A percentile compares a stretch with the other conserved stretches of the same genome.
Evolutionary conservation across 2,888 invertebrate species (phyloP).

Genomic region (Trissolcus brochymenae): DNA sequence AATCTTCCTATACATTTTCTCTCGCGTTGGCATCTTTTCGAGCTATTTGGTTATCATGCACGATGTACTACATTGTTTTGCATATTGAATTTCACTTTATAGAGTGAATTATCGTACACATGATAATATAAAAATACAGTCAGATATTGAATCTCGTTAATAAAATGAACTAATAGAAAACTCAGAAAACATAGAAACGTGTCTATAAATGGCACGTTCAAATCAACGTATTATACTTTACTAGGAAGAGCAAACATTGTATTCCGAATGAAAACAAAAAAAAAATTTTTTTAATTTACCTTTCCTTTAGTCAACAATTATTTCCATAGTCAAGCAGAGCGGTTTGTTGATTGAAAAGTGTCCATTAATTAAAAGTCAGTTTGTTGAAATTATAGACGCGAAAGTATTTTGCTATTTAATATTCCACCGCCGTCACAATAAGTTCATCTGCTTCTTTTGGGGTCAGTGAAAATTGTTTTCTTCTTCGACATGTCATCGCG

Average conservation of each 20-base stretch:
- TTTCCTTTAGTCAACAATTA: background rate
- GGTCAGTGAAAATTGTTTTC: conserved; percentile 56
- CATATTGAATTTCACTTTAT: conserved; percentile 27
- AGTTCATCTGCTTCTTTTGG: conserved; percentile 49
- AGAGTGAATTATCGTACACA: conserved; percentile 5
- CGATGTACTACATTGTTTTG: conserved; percentile 35
- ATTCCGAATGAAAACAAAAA: background rate
- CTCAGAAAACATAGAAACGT: too few relatives aligned
- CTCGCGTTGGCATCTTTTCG: conserved; percentile 6
- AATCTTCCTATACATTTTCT: conserved; percentile 30
- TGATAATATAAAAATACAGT: too few relatives aligned
- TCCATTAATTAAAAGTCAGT: conserved; percentile 15
- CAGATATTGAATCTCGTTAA: too few relatives aligned
- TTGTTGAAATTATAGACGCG: conserved; percentile 10
- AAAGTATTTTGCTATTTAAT: conserved; percentile 38
- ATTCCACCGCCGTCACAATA: conserved; percentile 44
- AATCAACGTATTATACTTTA: too few relatives aligned
- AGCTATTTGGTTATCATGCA: conserved; percentile 19
- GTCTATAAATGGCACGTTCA: too few relatives aligned
- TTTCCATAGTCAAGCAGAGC: conserved; percentile 3
- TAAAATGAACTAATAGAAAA: too few relatives aligned
- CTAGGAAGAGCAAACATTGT: background rate
- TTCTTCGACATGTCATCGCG: conserved; percentile 22
- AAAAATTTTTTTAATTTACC: background rate
- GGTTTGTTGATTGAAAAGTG: conserved; percentile 4